Evolutionary conservation across 2,797 vertebrate species (phyloP).

Genomic region (Chromobotia macracanthus): DNA sequence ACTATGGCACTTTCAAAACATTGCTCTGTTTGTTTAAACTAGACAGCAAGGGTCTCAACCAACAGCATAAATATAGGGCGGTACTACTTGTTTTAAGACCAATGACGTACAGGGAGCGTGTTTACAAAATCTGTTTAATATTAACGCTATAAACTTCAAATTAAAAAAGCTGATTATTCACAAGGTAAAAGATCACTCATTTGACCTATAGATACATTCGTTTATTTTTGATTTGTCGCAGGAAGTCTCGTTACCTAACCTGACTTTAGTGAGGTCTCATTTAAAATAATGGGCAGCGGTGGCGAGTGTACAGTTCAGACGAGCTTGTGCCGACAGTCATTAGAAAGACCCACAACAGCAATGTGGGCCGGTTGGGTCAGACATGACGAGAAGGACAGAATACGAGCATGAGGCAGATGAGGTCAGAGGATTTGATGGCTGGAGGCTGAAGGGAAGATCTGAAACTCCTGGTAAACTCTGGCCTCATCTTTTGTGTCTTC

Average conservation of each 20-base stretch:
- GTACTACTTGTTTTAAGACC: background rate
- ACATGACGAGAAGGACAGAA: slow-evolving; percentile 43
- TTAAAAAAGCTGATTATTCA: background rate
- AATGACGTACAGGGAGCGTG: background rate
- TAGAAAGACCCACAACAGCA: slow-evolving; percentile 33
- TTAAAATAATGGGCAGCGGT: slow-evolving; percentile 71
- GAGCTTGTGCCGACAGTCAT: slow-evolving; percentile 61
- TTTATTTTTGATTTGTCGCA: slow-evolving; percentile 3
- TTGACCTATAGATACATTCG: slow-evolving; percentile 19
- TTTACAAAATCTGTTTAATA: background rate
- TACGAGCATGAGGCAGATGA: slow-evolving; percentile 24
- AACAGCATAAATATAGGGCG: background rate
- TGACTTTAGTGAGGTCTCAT: slow-evolving; percentile 51
- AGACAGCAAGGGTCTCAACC: background rate
- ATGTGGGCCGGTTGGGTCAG: slow-evolving; percentile 29
- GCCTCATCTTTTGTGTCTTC: slow-evolving; percentile 22
- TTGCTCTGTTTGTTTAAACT: background rate
- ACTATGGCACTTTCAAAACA: no score
- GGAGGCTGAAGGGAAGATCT: slow-evolving; percentile 23
- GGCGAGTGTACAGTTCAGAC: slow-evolving; percentile 55
- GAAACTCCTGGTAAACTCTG: slow-evolving; percentile 7
- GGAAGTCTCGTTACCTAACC: slow-evolving; percentile 57
- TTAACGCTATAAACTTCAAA: background rate
- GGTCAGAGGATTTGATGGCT: slow-evolving; percentile 8
- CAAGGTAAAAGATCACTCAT: background rate